Evolutionary conservation across 64 coral and sea anemone species (phyloP).

Genomic region (Trachythela sp.): DNA sequence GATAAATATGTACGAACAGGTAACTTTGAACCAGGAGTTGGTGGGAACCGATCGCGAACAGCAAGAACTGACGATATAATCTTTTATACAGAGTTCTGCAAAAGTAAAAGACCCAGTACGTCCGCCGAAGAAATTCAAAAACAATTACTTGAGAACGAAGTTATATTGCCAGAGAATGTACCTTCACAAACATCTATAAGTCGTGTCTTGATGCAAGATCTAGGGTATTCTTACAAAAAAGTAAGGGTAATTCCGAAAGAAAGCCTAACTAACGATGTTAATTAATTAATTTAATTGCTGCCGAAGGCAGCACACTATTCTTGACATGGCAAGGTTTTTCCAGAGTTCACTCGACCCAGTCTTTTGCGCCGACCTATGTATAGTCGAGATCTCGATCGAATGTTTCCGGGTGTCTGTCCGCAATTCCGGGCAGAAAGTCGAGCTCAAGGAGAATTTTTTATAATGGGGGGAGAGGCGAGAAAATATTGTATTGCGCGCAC

Average conservation of each 20-base stretch:
- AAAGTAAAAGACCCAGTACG: conserved; percentile 43
- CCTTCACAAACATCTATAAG: conserved; percentile 41
- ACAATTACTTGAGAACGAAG: conserved; percentile 32
- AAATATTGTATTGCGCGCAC: no score
- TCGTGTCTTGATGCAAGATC: conserved; percentile 25
- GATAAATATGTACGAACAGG: conserved; percentile 28
- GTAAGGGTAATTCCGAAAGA: conserved; percentile 10
- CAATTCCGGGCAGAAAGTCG: no score
- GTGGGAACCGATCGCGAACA: conserved; percentile 39
- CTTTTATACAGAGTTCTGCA: conserved; percentile 46
- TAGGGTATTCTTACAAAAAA: conserved; percentile 32
- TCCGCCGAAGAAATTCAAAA: conserved; percentile 46
- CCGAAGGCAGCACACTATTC: no score
- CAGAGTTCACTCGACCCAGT: no score
- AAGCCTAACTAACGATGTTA: background rate
- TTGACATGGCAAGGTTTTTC: no score
- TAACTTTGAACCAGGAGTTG: conserved; percentile 41
- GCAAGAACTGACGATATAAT: conserved; percentile 49
- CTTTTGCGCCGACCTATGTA: no score
- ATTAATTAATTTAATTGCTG: no score
- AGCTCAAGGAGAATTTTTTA: no score
- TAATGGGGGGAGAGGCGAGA: no score
- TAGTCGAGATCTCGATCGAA: no score
- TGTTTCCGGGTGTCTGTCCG: no score
- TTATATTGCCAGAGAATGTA: conserved; percentile 33